Base-by-base conservation (phyloP, 2,888 invertebrate species). In the Pristionchus maxplancki region DNA sequence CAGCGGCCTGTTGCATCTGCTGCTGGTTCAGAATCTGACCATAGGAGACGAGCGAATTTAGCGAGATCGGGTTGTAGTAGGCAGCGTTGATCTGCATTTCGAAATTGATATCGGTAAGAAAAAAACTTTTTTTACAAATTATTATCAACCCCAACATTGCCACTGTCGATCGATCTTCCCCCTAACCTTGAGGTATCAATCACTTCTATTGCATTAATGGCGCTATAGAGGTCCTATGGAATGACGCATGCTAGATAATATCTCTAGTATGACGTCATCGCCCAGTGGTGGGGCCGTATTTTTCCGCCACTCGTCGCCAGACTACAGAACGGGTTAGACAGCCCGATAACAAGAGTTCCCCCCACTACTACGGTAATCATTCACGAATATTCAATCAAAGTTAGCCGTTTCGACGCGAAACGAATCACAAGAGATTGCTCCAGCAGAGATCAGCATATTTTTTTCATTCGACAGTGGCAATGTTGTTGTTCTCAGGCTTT, bases 61-160 rank as follows among this genome's bases (percentile, higher is more conserved):
- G 86, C 67, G 86, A 64, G 44, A 50, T 53, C 17, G 84, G 37
- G 13, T 74, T 74, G 74, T 74, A 74, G 74, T 74, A 74, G 8
- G 82, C 82, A 6, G 74, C 40, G 20, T 74, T 74, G 28, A 82
- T 31, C 53, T 82, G 82, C n/a, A n/a, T n/a, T n/a, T n/a, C n/a
- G n/a, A n/a, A n/a, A n/a, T n/a, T n/a, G n/a, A n/a, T n/a, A n/a
- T n/a, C n/a, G n/a, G n/a, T n/a, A n/a, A n/a, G n/a, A n/a, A n/a
- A n/a, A n/a, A n/a, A n/a, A n/a, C n/a, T n/a, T n/a, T n/a, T n/a
- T n/a, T n/a, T n/a, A n/a, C n/a, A n/a, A n/a, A n/a, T n/a, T n/a
- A n/a, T n/a, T n/a, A n/a, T n/a, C n/a, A n/a, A n/a, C 50, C 20
- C 20, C 50, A 50, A 31, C 28, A 62, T 62, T 15, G 17, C 5